Percentiles rank a stretch among this genome's conserved stretches.
These are phyloP conservation scores for Pycnonotus jocosus DNA, from an alignment of 2,113 vertebrate species.

Conservation along the genomic window DNA sequence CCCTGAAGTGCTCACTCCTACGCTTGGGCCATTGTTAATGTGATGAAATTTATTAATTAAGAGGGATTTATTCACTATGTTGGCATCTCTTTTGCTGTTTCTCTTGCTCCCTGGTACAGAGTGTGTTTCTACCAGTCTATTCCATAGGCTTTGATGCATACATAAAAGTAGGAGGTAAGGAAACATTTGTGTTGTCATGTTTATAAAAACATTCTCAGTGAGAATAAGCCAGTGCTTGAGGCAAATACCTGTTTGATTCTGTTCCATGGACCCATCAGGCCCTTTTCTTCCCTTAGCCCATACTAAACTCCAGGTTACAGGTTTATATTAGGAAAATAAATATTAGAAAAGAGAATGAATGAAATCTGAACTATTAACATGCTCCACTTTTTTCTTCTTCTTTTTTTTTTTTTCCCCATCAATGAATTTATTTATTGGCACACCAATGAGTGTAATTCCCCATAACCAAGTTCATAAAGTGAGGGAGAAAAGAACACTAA, in stretches of 20 bases:
- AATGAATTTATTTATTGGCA: not conserved
- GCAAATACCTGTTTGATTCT: not conserved
- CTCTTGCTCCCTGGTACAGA: not conserved
- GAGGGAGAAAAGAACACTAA: not conserved
- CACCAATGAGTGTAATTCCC: not conserved
- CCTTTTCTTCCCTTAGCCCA: not conserved
- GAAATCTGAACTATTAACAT: not conserved
- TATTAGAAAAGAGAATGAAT: not conserved
- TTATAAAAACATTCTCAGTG: not conserved
- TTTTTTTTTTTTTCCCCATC: not conserved
- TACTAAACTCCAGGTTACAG: not conserved
- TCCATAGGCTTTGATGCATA: not conserved
- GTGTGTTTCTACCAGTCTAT: not conserved
- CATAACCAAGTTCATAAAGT: not conserved
- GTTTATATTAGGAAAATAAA: not conserved
- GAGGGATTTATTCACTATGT: not conserved
- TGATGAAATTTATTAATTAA: not conserved
- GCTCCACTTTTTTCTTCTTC: not conserved
- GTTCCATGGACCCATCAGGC: not conserved
- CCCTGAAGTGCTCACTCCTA: not conserved
- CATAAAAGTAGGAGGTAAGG: not conserved
- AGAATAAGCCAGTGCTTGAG: not conserved
- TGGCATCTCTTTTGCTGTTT: not conserved
- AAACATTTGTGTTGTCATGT: not conserved
- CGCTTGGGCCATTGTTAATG: not conserved